Conservation (phyloP, 2,113 vertebrate genomes). For the Dicaeum eximium region DNA sequence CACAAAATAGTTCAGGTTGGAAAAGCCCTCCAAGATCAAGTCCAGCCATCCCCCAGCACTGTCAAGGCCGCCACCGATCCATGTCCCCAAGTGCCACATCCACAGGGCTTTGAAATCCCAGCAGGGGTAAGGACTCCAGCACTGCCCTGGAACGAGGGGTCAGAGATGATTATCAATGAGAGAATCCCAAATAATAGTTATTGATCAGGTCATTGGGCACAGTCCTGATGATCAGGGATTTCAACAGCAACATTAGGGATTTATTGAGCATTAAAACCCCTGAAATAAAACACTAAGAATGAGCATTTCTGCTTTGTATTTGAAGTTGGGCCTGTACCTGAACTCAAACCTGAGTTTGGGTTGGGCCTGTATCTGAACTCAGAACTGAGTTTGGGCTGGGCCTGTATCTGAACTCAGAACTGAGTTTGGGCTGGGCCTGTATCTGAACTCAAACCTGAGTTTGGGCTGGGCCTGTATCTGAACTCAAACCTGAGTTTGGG, state of each 20-base stretch:
- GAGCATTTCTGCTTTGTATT: not conserved
- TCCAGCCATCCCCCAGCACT: not conserved
- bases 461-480: not conserved
- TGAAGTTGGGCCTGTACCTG: not conserved
- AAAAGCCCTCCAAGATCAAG: not conserved
- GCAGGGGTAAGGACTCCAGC: rapidly evolving
- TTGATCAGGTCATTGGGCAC: not conserved
- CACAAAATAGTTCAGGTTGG: not conserved
- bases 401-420: not conserved
- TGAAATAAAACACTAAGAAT: not conserved
- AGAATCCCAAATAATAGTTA: not conserved
- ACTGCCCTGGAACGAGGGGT: not conserved
- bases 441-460: no score
- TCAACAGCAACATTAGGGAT: not conserved
- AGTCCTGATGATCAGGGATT: not conserved
- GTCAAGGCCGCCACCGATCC: not conserved
- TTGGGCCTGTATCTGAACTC: not conserved
- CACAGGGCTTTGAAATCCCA: not conserved
- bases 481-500: no score
- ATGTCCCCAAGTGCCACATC: not conserved
- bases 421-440: not conserved
- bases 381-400: not conserved
- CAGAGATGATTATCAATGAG: not conserved
- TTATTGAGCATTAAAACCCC: not conserved
- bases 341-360: no score